Conservation (phyloP, 1,140 invertebrate genomes). For the Lepidurus apus region DNA sequence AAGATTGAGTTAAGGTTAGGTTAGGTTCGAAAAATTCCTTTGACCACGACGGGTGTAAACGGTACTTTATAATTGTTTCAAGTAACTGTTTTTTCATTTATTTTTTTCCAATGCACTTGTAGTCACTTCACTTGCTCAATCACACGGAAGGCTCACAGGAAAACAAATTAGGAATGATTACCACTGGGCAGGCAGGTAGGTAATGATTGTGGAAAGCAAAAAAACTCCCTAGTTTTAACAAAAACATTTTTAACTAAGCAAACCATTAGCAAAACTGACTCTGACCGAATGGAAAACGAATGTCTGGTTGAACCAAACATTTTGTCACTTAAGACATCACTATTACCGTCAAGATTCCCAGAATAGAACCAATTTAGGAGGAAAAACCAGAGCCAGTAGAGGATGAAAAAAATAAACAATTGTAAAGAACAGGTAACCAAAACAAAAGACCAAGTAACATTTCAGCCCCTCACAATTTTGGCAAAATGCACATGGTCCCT, state of each 20-base stretch:
- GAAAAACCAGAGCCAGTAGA: not conserved
- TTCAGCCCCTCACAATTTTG: conserved; percentile 14
- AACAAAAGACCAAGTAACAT: not conserved
- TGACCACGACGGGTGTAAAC: not conserved
- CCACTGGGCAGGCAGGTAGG: not conserved
- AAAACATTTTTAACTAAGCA: not conserved
- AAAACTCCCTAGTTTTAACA: not conserved
- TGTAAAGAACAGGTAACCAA: not conserved
- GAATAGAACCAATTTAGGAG: not conserved
- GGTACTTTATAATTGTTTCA: not conserved
- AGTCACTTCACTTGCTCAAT: not conserved
- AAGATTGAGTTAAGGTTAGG: not conserved
- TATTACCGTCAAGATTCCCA: too few species aligned
- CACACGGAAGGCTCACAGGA: not conserved
- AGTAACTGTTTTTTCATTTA: not conserved
- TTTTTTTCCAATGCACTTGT: not conserved
- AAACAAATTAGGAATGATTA: conserved; percentile 22
- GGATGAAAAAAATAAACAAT: not conserved
- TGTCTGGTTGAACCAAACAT: too few species aligned
- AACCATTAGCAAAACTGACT: too few species aligned
- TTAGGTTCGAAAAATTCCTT: not conserved
- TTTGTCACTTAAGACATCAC: too few species aligned
- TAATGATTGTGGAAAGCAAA: not conserved
- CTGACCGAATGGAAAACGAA: too few species aligned
- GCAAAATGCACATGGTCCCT: conserved; percentile 18